These are phyloP conservation scores for Masnerella sp. DNA, from an alignment of 2,888 invertebrate species.

Conservation along the genomic window DNA sequence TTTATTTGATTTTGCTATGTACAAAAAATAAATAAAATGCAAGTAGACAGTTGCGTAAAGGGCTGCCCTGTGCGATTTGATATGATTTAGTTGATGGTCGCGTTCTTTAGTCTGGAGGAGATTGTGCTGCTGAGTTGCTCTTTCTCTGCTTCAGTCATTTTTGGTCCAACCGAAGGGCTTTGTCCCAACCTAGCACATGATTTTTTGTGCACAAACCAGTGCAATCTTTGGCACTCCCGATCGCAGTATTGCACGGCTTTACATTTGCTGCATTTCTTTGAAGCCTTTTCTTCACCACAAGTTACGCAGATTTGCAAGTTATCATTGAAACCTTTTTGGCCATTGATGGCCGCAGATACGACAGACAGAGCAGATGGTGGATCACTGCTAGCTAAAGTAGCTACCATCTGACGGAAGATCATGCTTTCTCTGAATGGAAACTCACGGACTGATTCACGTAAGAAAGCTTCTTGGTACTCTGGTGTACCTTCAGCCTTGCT, in stretches of 20 bases:
- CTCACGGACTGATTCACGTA: slow-evolving; percentile 91
- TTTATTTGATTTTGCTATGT: too few relatives aligned
- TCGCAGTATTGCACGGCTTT: slow-evolving; percentile 96
- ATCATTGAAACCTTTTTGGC: slow-evolving; percentile 88
- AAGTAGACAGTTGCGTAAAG: slow-evolving; percentile 13
- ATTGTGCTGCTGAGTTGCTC: slow-evolving; percentile 70
- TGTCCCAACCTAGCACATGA: slow-evolving; percentile 84
- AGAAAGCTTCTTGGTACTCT: slow-evolving; percentile 82
- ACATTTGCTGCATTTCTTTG: slow-evolving; percentile 96
- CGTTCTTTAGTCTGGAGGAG: slow-evolving; percentile 69
- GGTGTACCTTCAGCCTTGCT: slow-evolving; percentile 84
- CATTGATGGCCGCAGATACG: slow-evolving; percentile 90
- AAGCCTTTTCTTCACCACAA: slow-evolving; percentile 92
- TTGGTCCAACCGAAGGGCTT: slow-evolving; percentile 57
- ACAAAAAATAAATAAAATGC: slow-evolving; percentile 21
- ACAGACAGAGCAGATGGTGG: slow-evolving; percentile 85
- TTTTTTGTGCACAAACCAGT: slow-evolving; percentile 95
- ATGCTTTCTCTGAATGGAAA: slow-evolving; percentile 95
- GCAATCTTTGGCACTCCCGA: slow-evolving; percentile 94
- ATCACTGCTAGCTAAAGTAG: slow-evolving; percentile 86
- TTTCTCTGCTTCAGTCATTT: slow-evolving; percentile 69
- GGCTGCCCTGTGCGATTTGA: slow-evolving; percentile 24
- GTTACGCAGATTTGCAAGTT: slow-evolving; percentile 86
- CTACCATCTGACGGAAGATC: slow-evolving; percentile 91
- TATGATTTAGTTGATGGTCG: slow-evolving; percentile 68